These are phyloP conservation scores for Petromus typicus DNA, from an alignment of 2,113 vertebrate species.

Conservation along the genomic window DNA sequence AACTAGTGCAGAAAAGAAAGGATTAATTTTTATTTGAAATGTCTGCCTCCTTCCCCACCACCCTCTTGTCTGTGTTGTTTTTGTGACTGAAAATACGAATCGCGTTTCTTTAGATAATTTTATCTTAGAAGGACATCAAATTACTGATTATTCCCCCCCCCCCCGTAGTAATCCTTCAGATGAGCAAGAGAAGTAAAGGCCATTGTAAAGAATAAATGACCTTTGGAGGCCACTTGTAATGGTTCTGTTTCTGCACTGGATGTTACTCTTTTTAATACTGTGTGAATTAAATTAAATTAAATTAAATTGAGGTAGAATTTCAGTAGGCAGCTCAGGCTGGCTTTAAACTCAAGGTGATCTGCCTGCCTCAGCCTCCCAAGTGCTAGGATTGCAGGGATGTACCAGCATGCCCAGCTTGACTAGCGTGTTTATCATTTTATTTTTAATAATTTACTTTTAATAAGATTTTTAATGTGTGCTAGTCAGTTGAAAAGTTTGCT, in stretches of 20 bases:
- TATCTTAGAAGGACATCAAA: background rate
- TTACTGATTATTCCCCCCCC: background rate
- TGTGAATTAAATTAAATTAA: conserved; percentile 12
- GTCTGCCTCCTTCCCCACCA: background rate
- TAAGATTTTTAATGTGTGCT: background rate
- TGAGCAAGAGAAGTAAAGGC: background rate
- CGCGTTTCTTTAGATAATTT: conserved; percentile 39
- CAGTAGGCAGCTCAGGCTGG: no score
- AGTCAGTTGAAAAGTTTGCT: conserved; percentile 9
- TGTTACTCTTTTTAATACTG: background rate
- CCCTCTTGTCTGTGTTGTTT: background rate
- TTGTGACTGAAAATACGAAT: conserved; percentile 40
- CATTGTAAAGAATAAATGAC: background rate
- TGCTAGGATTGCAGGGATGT: no score
- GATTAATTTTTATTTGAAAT: conserved; percentile 26
- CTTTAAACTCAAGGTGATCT: no score
- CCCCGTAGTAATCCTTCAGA: background rate
- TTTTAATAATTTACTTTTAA: conserved; percentile 21
- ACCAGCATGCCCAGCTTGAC: background rate
- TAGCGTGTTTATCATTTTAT: background rate
- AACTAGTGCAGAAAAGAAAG: background rate
- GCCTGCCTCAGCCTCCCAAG: no score
- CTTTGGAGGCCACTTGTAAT: background rate
- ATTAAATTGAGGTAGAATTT: no score
- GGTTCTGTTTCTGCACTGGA: background rate